Evolutionary conservation across 2,888 invertebrate species (phyloP).

Genomic region (Microctonus brassicae): DNA sequence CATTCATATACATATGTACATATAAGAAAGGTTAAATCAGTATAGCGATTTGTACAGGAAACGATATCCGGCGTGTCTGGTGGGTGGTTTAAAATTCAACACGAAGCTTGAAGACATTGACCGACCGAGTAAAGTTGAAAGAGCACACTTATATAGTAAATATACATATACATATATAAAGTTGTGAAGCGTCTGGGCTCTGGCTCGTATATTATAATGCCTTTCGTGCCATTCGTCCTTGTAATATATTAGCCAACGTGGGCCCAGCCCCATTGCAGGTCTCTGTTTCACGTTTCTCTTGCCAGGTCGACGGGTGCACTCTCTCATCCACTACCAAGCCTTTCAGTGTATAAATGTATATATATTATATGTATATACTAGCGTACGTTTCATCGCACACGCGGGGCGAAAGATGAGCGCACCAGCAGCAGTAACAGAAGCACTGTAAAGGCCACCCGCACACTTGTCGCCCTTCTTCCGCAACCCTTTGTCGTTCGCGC

Average conservation of each 20-base stretch:
- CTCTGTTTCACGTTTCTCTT: slow-evolving; percentile 19
- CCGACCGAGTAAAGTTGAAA: slow-evolving; percentile 34
- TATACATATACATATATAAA: slow-evolving; percentile 1
- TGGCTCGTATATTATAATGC: slow-evolving; percentile 39
- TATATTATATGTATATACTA: no score
- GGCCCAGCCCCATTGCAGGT: slow-evolving; percentile 16
- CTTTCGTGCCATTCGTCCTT: slow-evolving; percentile 41
- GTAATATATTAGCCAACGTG: slow-evolving; percentile 44
- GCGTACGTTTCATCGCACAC: slow-evolving; percentile 10
- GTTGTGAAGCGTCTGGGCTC: slow-evolving; percentile 24
- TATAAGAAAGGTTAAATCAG: slow-evolving; percentile 27
- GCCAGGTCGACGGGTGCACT: slow-evolving; percentile 23
- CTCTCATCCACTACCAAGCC: slow-evolving; percentile 17
- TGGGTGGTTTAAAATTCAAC: slow-evolving; percentile 39
- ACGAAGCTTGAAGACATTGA: slow-evolving; percentile 42
- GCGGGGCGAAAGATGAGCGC: background rate
- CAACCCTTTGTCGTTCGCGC: slow-evolving; percentile 37
- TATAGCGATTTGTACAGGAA: slow-evolving; percentile 33
- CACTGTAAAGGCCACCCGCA: slow-evolving; percentile 21
- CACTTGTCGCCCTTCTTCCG: slow-evolving; percentile 29
- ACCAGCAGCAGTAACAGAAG: slow-evolving; percentile 8
- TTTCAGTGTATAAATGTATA: slow-evolving; percentile 1
- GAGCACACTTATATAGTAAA: background rate
- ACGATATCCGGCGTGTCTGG: slow-evolving; percentile 32
- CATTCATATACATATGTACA: background rate